Evolutionary conservation across 2,888 invertebrate species (phyloP).

Genomic region (Lacanobia oleracea): DNA sequence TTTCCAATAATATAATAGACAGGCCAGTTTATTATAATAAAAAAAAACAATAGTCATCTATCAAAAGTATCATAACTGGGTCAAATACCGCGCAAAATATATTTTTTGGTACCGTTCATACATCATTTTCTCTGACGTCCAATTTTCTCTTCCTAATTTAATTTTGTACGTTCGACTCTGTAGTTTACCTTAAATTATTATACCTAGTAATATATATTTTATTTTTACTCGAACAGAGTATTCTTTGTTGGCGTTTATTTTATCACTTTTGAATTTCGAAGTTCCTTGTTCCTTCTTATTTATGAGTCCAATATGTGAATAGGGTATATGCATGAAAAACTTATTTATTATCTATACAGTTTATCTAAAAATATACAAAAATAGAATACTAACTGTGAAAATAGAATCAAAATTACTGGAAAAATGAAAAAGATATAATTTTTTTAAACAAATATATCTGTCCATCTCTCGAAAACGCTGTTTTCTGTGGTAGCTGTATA

Average conservation of each 20-base stretch:
- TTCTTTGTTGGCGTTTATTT: neutral
- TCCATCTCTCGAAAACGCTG: too few relatives aligned
- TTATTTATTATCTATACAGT: too few relatives aligned
- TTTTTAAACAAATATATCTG: too few relatives aligned
- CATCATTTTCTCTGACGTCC: conserved; percentile 84
- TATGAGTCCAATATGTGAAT: neutral
- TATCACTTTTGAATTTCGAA: neutral
- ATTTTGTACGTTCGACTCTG: conserved; percentile 68
- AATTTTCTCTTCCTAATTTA: conserved; percentile 81
- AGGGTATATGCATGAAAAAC: too few relatives aligned
- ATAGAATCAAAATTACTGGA: too few relatives aligned
- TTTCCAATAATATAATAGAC: conserved; percentile 29
- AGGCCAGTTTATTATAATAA: conserved; percentile 50
- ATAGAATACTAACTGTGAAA: too few relatives aligned
- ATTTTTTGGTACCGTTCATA: conserved; percentile 79
- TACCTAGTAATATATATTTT: conserved; percentile 30
- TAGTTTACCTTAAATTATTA: conserved; percentile 61
- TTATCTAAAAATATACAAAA: too few relatives aligned
- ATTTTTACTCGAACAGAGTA: conserved; percentile 8
- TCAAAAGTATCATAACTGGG: conserved; percentile 80
- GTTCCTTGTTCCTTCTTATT: too few relatives aligned
- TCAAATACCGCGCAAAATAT: conserved; percentile 67
- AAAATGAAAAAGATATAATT: too few relatives aligned
- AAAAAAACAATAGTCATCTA: conserved; percentile 75
- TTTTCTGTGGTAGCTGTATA: too few relatives aligned